Conservation (phyloP, 2,888 invertebrate genomes). For the Spialia ferax region DNA sequence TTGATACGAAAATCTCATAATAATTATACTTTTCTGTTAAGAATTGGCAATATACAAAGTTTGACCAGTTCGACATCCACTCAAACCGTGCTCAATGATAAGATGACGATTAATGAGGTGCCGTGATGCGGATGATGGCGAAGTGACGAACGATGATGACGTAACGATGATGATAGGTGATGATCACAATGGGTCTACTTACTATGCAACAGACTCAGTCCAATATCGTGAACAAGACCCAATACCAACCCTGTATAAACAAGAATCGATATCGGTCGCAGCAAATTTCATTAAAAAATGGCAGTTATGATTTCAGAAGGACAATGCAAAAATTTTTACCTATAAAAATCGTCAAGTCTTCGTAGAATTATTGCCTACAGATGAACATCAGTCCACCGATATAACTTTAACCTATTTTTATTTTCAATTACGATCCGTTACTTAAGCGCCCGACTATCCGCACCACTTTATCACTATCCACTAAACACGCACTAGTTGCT, state of each 20-base stretch:
- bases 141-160: slow-evolving; percentile 55
- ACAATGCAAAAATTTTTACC: slow-evolving; percentile 74
- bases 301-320: slow-evolving; percentile 75
- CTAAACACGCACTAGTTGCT: slow-evolving; percentile 77
- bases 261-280: slow-evolving; percentile 47
- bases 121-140: slow-evolving; percentile 83
- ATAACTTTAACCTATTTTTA: slow-evolving; percentile 54
- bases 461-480: slow-evolving; percentile 74
- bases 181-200: slow-evolving; percentile 50
- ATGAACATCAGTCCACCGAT: slow-evolving; percentile 57
- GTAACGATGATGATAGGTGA: slow-evolving; percentile 55
- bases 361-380: slow-evolving; percentile 79
- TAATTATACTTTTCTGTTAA: background rate
- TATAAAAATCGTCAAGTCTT: slow-evolving; percentile 82
- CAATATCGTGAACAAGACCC: slow-evolving; percentile 46
- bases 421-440: slow-evolving; percentile 42
- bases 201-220: slow-evolving; percentile 78
- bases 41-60: slow-evolving; percentile 1
- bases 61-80: slow-evolving; percentile 73
- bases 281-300: slow-evolving; percentile 71
- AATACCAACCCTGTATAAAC: slow-evolving; percentile 44
- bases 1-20: background rate
- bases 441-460: slow-evolving; percentile 71
- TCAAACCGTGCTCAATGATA: slow-evolving; percentile 81
- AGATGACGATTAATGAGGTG: slow-evolving; percentile 66